These are phyloP conservation scores for Diplolepis rosae DNA, from an alignment of 2,888 invertebrate species.

Conservation along the genomic window DNA sequence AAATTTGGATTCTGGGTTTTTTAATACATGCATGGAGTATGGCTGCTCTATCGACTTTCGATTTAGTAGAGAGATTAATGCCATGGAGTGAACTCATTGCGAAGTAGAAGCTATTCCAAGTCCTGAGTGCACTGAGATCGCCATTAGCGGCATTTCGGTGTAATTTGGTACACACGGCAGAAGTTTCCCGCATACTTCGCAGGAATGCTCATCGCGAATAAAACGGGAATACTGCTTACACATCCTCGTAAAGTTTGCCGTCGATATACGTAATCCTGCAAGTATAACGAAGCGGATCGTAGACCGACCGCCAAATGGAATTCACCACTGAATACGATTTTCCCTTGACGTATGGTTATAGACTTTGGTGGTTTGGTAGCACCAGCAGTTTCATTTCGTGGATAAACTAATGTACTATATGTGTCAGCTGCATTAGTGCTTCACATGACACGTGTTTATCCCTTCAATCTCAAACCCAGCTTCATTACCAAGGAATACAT, in stretches of 20 bases:
- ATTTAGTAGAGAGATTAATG: slow-evolving; percentile 24
- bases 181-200: slow-evolving; percentile 27
- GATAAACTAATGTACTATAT: neutral
- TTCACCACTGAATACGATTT: slow-evolving; percentile 19
- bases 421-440: slow-evolving; percentile 46
- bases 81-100: slow-evolving; percentile 24
- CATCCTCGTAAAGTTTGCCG: slow-evolving; percentile 30
- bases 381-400: slow-evolving; percentile 11
- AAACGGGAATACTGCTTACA: slow-evolving; percentile 28
- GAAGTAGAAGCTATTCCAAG: slow-evolving; percentile 26
- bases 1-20: neutral
- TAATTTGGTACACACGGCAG: slow-evolving; percentile 23
- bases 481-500: too few relatives aligned
- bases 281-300: slow-evolving; percentile 11
- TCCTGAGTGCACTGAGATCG: slow-evolving; percentile 24
- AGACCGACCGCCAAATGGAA: slow-evolving; percentile 22
- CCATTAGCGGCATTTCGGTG: slow-evolving; percentile 27
- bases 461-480: slow-evolving; percentile 47
- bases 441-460: slow-evolving; percentile 51
- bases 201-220: slow-evolving; percentile 24
- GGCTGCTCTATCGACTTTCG: slow-evolving; percentile 23
- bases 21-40: neutral
- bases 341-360: slow-evolving; percentile 16
- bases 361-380: slow-evolving; percentile 9
- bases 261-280: slow-evolving; percentile 16